A percentile compares a stretch with the other conserved stretches of the same genome.
Evolutionary conservation across 2,113 vertebrate species (phyloP).

Genomic region (Sarotherodon lohbergeri): DNA sequence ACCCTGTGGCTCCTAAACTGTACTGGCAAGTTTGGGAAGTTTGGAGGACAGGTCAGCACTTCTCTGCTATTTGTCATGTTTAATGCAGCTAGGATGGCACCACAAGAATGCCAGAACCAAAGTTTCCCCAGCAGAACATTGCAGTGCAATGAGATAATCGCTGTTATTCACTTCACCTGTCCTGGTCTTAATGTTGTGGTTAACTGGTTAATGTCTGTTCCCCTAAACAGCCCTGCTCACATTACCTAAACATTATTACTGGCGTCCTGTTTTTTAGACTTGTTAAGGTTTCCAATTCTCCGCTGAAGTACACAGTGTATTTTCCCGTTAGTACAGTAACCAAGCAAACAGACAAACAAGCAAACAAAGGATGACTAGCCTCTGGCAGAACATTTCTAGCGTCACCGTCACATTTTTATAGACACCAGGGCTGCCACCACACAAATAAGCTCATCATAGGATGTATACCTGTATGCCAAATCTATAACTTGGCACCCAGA

Average conservation of each 20-base stretch:
- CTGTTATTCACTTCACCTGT: not conserved
- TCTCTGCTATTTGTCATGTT: not conserved
- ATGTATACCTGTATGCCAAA: slow-evolving; percentile 17
- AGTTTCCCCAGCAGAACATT: not conserved
- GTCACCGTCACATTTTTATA: not conserved
- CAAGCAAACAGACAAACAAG: slow-evolving; percentile 6
- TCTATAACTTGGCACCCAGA: slow-evolving; percentile 26
- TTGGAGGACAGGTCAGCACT: not conserved
- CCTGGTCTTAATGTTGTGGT: not conserved
- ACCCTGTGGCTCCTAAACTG: not conserved
- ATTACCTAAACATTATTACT: not conserved
- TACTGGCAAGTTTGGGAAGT: not conserved
- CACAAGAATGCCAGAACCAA: not conserved
- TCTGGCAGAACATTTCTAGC: slow-evolving; percentile 2
- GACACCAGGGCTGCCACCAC: not conserved
- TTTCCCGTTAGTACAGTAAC: slow-evolving; percentile 6
- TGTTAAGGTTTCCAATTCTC: not conserved
- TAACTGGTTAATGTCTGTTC: not conserved
- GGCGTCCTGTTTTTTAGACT: not conserved
- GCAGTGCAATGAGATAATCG: not conserved
- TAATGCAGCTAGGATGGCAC: not conserved
- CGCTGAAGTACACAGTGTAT: not conserved
- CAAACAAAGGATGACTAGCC: not conserved
- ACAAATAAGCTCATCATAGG: not conserved
- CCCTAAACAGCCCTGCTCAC: not conserved